Conservation (phyloP, 2,113 vertebrate species). For the Cephalopterus ornatus region DNA sequence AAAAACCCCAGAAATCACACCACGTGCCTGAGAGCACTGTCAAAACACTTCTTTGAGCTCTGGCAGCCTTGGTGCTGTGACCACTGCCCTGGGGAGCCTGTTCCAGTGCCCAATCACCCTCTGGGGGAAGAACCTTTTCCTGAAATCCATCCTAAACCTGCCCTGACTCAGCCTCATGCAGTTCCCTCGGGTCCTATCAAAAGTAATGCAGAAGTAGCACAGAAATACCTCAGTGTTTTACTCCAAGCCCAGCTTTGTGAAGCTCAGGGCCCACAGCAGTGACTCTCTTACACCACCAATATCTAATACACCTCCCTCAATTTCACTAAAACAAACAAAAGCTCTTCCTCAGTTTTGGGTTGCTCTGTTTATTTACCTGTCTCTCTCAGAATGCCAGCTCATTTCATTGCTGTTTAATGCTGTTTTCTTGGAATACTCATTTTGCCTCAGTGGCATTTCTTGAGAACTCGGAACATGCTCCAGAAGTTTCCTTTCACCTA, state of each 20-base stretch:
- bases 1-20: too few relatives aligned
- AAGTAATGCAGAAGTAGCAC: fast-evolving
- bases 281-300: neutral
- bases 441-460: slow-evolving; percentile 44
- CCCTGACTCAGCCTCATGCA: neutral
- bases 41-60: neutral
- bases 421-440: slow-evolving; percentile 21
- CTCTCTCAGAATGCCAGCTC: slow-evolving; percentile 52
- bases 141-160: neutral
- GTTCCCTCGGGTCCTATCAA: neutral
- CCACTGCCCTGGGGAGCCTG: neutral
- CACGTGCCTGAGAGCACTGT: fast-evolving
- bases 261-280: neutral
- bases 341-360: neutral
- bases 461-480: slow-evolving; percentile 68
- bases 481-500: slow-evolving; percentile 68
- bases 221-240: neutral
- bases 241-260: neutral
- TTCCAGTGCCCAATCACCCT: neutral
- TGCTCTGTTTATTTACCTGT: slow-evolving; percentile 72
- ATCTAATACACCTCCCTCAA: neutral
- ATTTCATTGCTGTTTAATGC: slow-evolving; percentile 58
- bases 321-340: neutral
- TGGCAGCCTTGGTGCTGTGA: neutral
- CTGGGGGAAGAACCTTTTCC: neutral